Base-by-base conservation (phyloP, 30 jellyfish, hydroid and myxozoan genomes). In the Turritopsis rubra region DNA sequence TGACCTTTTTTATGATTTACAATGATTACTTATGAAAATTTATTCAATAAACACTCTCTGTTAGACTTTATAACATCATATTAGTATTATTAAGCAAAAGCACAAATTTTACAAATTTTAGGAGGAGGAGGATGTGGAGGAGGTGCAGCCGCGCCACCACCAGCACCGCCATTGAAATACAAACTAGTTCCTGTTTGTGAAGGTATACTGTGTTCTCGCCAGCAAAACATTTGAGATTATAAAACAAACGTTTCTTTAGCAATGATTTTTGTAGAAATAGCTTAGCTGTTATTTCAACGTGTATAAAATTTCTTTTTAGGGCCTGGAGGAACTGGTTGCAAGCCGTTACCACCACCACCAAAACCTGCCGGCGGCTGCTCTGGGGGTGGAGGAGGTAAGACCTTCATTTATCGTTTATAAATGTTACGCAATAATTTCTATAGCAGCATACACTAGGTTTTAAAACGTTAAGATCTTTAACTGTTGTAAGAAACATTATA, bases 121-220 rank as follows among this genome's bases (percentile, higher is more conserved):
- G 83, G 83, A 9, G 83, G 83, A 26, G 83, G n/a, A 21, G 83
- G 83, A 26, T 25, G 83, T 31, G 83, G 83, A 0, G 60, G 83
- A 17, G 52, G 65, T 22, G 65, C 20, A 66, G 95, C 97, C 28
- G 89, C 96, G 1, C 95, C 97, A 82, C 97, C 97, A 21, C 88
- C 91, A 31, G 72, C 95, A 7, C 97, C 97, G 1, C 96, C 97
- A 60, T 74, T 91, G 84, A 91, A 91, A 30, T 91, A 82, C 89
- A 91, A 87, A 65, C 71, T 91, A 86, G 74, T 91, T 1, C 97
- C 97, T 70, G 53, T 91, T 0, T 91, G 97, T 54, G 86, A 84
- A 53, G 95, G 96, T 91, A 85, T 26, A 68, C 18, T 41, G 5
- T 41, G 60, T 41, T 41, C 13, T 5, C 5, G 13, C 13, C n/a